Evolutionary conservation across 2,113 vertebrate species (phyloP).

Genomic region (Hydrochoerus hydrochaeris): DNA sequence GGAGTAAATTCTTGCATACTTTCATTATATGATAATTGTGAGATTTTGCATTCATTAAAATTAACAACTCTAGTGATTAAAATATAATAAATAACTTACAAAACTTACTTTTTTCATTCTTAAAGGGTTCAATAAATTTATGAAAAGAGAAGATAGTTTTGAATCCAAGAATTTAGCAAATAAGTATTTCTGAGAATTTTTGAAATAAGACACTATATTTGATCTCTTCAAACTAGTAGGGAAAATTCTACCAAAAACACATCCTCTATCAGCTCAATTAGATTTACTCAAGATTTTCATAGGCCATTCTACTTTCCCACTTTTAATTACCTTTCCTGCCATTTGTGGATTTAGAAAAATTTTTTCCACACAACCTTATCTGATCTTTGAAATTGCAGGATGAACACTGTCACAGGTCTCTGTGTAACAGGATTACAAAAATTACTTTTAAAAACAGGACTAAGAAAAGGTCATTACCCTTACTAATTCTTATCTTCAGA

Average conservation of each 20-base stretch:
- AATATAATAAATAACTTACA: neutral
- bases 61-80: neutral
- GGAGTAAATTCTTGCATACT: neutral
- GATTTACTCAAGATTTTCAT: neutral
- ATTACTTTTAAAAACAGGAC: neutral
- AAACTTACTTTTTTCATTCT: slow-evolving; percentile 16
- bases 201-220: neutral
- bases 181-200: neutral
- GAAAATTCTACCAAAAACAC: slow-evolving; percentile 1
- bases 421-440: neutral
- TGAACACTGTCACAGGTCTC: neutral
- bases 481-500: neutral
- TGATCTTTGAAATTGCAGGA: neutral
- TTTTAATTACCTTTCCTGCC: slow-evolving; percentile 56
- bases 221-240: neutral
- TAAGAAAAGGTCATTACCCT: neutral
- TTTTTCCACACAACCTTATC: neutral
- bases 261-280: slow-evolving; percentile 27
- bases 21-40: neutral
- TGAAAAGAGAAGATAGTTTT: neutral
- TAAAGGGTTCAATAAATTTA: neutral
- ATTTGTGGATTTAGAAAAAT: slow-evolving; percentile 27
- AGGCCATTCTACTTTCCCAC: neutral
- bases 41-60: neutral
- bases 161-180: neutral